Base-by-base conservation (phyloP, 2,113 vertebrate species). In the Notothenia coriiceps region DNA sequence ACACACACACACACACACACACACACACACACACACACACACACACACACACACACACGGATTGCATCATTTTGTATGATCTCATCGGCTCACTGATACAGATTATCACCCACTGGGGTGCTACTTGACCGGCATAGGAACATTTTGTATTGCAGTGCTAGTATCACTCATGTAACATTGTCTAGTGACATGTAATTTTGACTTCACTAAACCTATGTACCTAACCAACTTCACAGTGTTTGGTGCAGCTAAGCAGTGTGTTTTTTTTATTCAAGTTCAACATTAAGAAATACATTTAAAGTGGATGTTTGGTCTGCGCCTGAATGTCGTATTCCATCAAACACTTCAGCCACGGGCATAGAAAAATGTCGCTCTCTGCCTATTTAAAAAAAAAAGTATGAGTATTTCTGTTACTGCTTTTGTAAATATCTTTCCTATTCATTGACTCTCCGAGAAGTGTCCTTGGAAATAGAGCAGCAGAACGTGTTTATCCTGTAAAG, bases 21-120 rank as follows among this genome's bases (percentile, higher is more conserved):
- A 70, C 82, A 20, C 25, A 35, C 46, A 11, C 60, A 68, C 60
- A 67, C 57, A 73, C 54, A 55, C 68, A 20, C 46, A 65, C 63
- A 51, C 69, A 47, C 54, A 60, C 50, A 49, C 47, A 25, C 33
- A 22, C 50, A 14, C 50, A 33, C 9, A 77, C 57, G 83, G 63
- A 86, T 88, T 89, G 65, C 86, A 65, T 92, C 89, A 91, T 84
- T 72, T 68, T 17, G 56, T 70, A 93, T 93, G 91, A 93, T 83
- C 84, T 93, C 90, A 93, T 90, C 85, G 1, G 22, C 77, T 77
- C 79, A 76, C 72, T 60, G 73, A 78, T 84, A 76, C 70, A 82
- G 74, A 87, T 86, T 74, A 92, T 90, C 68, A 35, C 82, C 79
- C 91, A 64, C 83, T 69, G 35, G 79, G 86, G 73, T 65, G 82